Conservation (phyloP, 2,888 invertebrate species). For the Adela reaumurella region DNA sequence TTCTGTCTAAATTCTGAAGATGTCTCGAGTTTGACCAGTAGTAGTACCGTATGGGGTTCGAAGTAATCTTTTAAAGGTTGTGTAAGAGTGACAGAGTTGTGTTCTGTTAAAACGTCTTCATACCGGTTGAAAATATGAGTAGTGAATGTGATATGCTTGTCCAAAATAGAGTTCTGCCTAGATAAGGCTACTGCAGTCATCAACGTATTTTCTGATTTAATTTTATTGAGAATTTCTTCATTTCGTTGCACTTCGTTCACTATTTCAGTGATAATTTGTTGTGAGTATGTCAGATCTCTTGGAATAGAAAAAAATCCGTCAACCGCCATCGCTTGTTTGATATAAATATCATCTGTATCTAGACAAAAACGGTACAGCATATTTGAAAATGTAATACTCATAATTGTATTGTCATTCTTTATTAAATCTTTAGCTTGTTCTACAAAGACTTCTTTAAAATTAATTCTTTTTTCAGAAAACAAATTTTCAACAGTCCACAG, state of each 20-base stretch:
- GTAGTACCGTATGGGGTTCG: conserved; percentile 18
- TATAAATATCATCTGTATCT: conserved; percentile 20
- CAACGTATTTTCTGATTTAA: conserved; percentile 26
- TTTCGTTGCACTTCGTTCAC: conserved; percentile 25
- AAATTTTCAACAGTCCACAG: conserved; percentile 32
- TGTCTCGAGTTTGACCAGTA: conserved; percentile 22
- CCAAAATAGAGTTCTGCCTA: conserved; percentile 31
- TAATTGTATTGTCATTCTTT: conserved; percentile 21
- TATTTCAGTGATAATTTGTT: conserved; percentile 23
- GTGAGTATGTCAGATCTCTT: conserved; percentile 24
- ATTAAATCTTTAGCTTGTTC: conserved; percentile 31
- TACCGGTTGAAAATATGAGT: conserved; percentile 27
- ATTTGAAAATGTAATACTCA: conserved; percentile 33
- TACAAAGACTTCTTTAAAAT: conserved; percentile 24
- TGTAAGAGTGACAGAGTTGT: conserved; percentile 21
- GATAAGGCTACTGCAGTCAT: conserved; percentile 31
- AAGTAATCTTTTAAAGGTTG: conserved; percentile 28
- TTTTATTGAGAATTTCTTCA: conserved; percentile 20
- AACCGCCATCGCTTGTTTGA: conserved; percentile 12
- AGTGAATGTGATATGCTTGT: conserved; percentile 20
- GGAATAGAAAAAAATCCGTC: conserved; percentile 24
- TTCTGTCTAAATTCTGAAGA: conserved; percentile 18
- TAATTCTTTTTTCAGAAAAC: conserved; percentile 17
- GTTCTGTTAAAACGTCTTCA: conserved; percentile 23
- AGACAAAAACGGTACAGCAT: conserved; percentile 26